phyloP scores from a whole-genome alignment of 2,888 invertebrate species.

The Laothoe populi region DNA sequence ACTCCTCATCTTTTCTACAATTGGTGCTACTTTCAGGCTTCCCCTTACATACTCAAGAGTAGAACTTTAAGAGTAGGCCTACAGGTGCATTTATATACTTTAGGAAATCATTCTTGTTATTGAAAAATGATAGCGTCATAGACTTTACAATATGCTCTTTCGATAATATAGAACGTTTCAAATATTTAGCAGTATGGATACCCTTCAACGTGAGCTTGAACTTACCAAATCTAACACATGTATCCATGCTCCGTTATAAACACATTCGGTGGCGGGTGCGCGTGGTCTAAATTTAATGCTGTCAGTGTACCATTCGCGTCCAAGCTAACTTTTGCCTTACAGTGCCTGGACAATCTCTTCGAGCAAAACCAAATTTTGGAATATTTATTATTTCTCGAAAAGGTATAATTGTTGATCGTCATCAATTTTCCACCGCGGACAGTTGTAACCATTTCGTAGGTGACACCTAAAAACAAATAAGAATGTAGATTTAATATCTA shows the following conservation, averaged over 20 bases:
- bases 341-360: slow-evolving; percentile 40
- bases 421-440: slow-evolving; percentile 16
- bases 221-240: too few relatives aligned
- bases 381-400: slow-evolving; percentile 25
- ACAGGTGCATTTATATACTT: too few relatives aligned
- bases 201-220: background rate
- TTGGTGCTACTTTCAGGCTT: too few relatives aligned
- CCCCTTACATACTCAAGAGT: too few relatives aligned
- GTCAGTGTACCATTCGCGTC: background rate
- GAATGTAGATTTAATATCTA: too few relatives aligned
- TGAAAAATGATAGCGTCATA: too few relatives aligned
- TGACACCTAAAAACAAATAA: slow-evolving; percentile 5
- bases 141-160: too few relatives aligned
- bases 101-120: too few relatives aligned
- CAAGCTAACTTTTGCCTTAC: slow-evolving; percentile 28
- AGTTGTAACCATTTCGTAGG: slow-evolving; percentile 9
- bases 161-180: too few relatives aligned
- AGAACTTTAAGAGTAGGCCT: too few relatives aligned
- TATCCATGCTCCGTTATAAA: background rate
- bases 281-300: background rate
- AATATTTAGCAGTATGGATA: too few relatives aligned
- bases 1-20: too few relatives aligned
- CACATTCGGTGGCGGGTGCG: background rate
- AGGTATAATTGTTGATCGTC: slow-evolving; percentile 27
- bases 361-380: slow-evolving; percentile 53